Conservation (phyloP, 2,797 vertebrate species). For the Parauchenoglanis ngamensis region DNA sequence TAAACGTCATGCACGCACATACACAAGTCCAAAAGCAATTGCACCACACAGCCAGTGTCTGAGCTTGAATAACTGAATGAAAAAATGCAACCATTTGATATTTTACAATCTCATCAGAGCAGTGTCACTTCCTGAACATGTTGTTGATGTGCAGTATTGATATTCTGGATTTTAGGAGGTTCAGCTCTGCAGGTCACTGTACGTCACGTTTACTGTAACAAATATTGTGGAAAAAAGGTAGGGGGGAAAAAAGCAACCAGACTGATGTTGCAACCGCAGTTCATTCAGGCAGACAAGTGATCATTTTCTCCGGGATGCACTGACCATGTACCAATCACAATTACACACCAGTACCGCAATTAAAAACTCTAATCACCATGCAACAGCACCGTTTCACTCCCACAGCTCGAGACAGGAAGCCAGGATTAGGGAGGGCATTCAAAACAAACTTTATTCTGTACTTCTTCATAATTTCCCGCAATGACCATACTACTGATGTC, state of each 20-base stretch:
- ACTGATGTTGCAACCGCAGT: not conserved
- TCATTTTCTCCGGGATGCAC: not conserved
- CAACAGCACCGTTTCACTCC: not conserved
- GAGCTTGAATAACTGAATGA: slow-evolving; percentile 30
- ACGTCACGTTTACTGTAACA: not conserved
- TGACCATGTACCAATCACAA: not conserved
- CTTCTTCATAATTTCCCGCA: not conserved
- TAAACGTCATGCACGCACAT: slow-evolving; percentile 27
- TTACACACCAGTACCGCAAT: not conserved
- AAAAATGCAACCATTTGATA: slow-evolving; percentile 5
- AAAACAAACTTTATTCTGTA: not conserved
- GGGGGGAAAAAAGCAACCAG: not conserved
- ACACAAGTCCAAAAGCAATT: slow-evolving; percentile 27
- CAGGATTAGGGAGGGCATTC: not conserved
- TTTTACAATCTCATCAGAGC: slow-evolving; percentile 37
- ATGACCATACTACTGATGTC: not conserved
- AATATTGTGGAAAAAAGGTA: not conserved
- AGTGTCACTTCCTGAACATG: slow-evolving; percentile 4
- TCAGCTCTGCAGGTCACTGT: not conserved
- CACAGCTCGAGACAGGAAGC: no score
- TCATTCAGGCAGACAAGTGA: not conserved
- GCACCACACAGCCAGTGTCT: not conserved
- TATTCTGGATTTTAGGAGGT: not conserved
- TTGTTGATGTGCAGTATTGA: not conserved
- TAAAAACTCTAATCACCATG: not conserved